Conservation (phyloP, 2,888 invertebrate species). For the Polymixis lichenea region DNA sequence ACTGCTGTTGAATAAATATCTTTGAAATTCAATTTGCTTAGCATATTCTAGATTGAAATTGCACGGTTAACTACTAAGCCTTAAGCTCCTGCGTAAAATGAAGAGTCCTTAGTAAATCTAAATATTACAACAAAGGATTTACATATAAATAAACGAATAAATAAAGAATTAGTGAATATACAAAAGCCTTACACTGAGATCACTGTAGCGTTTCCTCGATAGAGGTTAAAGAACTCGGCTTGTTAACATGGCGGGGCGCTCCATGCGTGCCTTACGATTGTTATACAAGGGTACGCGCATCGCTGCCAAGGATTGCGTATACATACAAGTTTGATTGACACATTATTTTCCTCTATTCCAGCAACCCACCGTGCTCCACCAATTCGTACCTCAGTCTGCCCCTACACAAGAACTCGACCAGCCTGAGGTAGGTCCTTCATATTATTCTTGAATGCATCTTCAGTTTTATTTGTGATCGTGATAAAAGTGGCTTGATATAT, state of each 20-base stretch:
- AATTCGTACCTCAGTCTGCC: conserved; percentile 86
- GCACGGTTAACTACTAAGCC: background rate
- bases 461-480: background rate
- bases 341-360: conserved; percentile 69
- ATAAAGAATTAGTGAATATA: conserved; percentile 34
- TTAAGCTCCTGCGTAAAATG: conserved; percentile 20
- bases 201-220: conserved; percentile 70
- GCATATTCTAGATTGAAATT: conserved; percentile 11
- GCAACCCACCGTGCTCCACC: conserved; percentile 85
- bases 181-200: conserved; percentile 59
- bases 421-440: conserved; percentile 79
- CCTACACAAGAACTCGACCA: conserved; percentile 88
- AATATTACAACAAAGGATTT: conserved; percentile 34
- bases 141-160: conserved; percentile 40
- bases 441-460: background rate
- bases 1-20: conserved; percentile 22
- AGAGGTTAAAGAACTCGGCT: conserved; percentile 76
- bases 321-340: conserved; percentile 20
- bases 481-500: background rate
- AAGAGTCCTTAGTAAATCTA: conserved; percentile 4
- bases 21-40: conserved; percentile 32
- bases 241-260: conserved; percentile 70
- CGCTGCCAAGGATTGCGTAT: conserved; percentile 17
- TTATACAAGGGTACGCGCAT: conserved; percentile 41
- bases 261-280: conserved; percentile 62